Evolutionary conservation across 2,888 invertebrate species (phyloP), one percentile per base, ranked within the genome.

Genomic region (Ischnus inquisitorius): DNA sequence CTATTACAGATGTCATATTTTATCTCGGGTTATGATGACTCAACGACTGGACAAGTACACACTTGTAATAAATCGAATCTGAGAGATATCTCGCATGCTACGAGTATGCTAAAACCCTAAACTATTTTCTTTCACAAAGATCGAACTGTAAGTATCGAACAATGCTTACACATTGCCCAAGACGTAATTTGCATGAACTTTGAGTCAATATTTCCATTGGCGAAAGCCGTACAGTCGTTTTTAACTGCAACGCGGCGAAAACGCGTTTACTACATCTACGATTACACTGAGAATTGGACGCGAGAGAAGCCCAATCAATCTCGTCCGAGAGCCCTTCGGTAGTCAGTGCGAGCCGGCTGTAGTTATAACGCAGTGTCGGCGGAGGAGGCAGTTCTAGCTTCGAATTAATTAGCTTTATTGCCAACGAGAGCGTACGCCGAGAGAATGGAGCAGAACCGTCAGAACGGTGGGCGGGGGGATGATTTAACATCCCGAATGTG

Each of bases 351-450:
- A 77, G 57, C 41, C 34, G 3, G 25, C 67, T n/a, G 60, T 77
- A 57, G 54, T 43, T 62, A 39, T 60, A 67, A 72, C 28, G 48
- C 16, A 8, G 25, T 28, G 16, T 19, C 46, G 60, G 19, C 46
- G 60, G 19, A 34, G 54, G 48, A 77, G 71, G 65, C 46, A 60
- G 74, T 41, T 41, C 48, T 14, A 72, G 82, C 69, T 69, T 68
- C 82, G 85, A 88, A 89, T 89, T 88, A 89, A 89, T 89, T 87
- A 85, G 67, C 85, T 82, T 80, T 84, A 80, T 75, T 69, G 69
- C 75, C 57, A 71, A 46, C 51, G 79, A 51, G 54, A 65, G 46
- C 48, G 39, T 64, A 64, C 48, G 64, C 43, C 25, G 57, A 46
- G 82, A 78, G 75, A 79, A 71, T 75, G 43, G 82, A 8, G 77